Conservation (phyloP, 2,797 vertebrate genomes). For the Catostomus latipinnis region DNA sequence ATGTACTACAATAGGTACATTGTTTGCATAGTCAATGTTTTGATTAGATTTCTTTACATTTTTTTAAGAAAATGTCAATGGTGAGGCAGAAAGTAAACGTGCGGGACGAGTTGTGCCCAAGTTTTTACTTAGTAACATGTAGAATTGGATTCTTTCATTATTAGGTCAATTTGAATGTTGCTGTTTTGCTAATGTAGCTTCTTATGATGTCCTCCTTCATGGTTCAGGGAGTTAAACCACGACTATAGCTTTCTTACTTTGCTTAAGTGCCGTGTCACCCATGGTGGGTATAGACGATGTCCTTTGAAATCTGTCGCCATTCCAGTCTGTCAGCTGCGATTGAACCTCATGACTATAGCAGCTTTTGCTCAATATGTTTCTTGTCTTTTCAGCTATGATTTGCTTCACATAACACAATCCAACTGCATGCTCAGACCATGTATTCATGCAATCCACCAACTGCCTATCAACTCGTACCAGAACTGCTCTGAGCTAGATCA, state of each 20-base stretch:
- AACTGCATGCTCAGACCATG: slow-evolving; percentile 5
- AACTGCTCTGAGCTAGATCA: background rate
- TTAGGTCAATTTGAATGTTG: background rate
- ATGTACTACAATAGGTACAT: too few relatives aligned
- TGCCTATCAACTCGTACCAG: slow-evolving; percentile 6
- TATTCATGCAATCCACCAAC: slow-evolving; percentile 22
- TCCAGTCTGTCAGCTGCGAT: too few relatives aligned
- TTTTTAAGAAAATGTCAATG: too few relatives aligned
- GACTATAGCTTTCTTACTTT: too few relatives aligned
- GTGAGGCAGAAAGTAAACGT: too few relatives aligned
- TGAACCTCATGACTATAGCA: too few relatives aligned
- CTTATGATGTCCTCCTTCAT: background rate
- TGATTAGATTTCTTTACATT: too few relatives aligned
- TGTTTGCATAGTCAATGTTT: too few relatives aligned
- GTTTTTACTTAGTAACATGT: background rate
- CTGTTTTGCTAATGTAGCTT: background rate
- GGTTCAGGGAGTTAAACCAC: background rate
- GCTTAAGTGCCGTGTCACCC: too few relatives aligned
- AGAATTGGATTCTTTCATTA: background rate
- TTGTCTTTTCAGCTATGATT: background rate
- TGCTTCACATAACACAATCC: background rate
- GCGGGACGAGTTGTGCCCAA: background rate
- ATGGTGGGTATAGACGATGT: too few relatives aligned
- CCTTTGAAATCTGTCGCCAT: too few relatives aligned
- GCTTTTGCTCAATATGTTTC: background rate